Conservation (phyloP, 2,113 vertebrate genomes). For the Poicephalus gulielmi region DNA sequence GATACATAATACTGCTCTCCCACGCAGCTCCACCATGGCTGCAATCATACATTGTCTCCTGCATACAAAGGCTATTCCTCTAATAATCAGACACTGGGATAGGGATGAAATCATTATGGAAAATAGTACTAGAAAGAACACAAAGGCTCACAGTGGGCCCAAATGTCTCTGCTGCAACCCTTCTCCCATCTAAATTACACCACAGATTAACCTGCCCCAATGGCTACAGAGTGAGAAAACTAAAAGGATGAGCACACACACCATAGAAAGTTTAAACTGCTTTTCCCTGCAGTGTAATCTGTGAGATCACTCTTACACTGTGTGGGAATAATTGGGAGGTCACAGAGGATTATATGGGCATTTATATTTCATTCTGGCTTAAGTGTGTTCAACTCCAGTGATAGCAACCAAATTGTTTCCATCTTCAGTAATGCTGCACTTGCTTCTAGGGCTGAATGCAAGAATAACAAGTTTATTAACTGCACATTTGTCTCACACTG, state of each 20-base stretch:
- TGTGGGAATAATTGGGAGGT: slow-evolving; percentile 33
- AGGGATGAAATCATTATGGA: slow-evolving; percentile 27
- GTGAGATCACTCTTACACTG: not conserved
- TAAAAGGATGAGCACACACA: not conserved
- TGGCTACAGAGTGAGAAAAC: not conserved
- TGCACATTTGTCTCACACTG: not conserved
- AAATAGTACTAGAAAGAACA: not conserved
- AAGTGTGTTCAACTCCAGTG: not conserved
- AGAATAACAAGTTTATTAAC: not conserved
- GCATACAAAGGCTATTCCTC: not conserved
- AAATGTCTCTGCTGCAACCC: not conserved
- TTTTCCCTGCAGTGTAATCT: not conserved
- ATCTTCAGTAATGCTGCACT: not conserved
- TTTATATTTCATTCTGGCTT: slow-evolving; percentile 26
- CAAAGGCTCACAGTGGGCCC: not conserved
- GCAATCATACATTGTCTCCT: slow-evolving; percentile 41
- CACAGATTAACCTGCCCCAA: not conserved
- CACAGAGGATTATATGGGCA: slow-evolving; percentile 46
- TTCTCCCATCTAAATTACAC: not conserved
- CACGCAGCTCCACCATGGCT: not conserved
- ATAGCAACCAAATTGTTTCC: slow-evolving; percentile 50
- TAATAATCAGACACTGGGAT: not conserved
- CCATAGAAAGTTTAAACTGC: not conserved
- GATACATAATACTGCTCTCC: not conserved
- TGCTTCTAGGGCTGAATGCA: not conserved